These are phyloP conservation scores for Coreius guichenoti DNA, from an alignment of 2,797 vertebrate species.

Conservation along the genomic window DNA sequence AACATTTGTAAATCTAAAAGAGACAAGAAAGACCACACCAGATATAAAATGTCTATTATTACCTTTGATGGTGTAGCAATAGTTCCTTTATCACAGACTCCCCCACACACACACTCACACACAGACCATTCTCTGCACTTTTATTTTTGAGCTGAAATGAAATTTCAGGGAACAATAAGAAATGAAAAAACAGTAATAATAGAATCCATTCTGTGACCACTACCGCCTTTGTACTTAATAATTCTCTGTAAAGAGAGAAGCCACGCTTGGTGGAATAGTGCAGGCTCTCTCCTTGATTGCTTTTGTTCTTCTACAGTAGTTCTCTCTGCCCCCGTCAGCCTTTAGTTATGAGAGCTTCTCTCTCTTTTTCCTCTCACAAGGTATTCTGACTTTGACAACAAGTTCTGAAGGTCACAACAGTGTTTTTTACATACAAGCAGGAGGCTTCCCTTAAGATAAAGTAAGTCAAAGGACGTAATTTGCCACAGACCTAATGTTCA, in stretches of 20 bases:
- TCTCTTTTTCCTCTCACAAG: constrained; percentile 27
- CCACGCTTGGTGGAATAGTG: constrained; percentile 50
- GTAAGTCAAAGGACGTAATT: constrained; percentile 37
- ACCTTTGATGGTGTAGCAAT: not conserved
- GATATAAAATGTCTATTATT: constrained; percentile 41
- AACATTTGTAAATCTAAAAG: not conserved
- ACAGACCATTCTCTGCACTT: constrained; percentile 49
- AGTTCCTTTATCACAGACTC: constrained; percentile 5
- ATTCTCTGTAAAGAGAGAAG: constrained; percentile 55
- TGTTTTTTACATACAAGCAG: constrained; percentile 15
- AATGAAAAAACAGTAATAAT: constrained; percentile 62
- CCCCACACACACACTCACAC: not conserved
- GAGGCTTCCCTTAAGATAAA: constrained; percentile 46
- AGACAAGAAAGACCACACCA: constrained; percentile 21
- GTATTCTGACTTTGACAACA: constrained; percentile 57
- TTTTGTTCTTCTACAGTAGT: constrained; percentile 58
- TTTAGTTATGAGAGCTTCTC: constrained; percentile 52
- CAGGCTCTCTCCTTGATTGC: constrained; percentile 71
- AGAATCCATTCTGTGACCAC: constrained; percentile 62
- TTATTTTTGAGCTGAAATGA: constrained; percentile 65
- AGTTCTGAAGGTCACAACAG: constrained; percentile 42
- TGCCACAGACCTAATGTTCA: constrained; percentile 14
- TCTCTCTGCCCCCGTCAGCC: not conserved
- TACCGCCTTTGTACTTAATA: constrained; percentile 67
- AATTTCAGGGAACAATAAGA: constrained; percentile 68